phyloP scores from a whole-genome alignment of 2,797 vertebrate species.

The Thamnophis elegans region DNA sequence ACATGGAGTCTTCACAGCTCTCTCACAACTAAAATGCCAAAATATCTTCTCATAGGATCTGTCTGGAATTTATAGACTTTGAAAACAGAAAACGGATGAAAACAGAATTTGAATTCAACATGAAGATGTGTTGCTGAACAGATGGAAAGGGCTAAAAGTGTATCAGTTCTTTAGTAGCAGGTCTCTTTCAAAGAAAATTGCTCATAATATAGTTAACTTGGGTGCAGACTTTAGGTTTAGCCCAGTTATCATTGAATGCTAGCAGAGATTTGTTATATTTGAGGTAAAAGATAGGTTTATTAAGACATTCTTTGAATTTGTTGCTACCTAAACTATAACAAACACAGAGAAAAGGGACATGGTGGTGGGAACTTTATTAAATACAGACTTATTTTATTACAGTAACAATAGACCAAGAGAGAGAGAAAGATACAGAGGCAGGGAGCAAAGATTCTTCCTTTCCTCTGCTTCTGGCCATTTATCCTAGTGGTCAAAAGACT shows the following conservation, averaged over 20 bases:
- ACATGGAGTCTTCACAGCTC: neutral
- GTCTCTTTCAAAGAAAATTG: neutral
- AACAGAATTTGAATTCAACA: neutral
- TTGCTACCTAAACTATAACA: neutral
- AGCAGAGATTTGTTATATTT: neutral
- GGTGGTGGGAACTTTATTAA: neutral
- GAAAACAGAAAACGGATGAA: neutral
- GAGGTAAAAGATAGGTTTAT: neutral
- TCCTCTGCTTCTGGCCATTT: neutral
- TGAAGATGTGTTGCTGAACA: neutral
- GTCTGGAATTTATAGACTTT: neutral
- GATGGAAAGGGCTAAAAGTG: neutral
- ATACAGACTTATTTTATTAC: neutral
- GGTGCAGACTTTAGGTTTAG: neutral
- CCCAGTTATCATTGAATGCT: neutral
- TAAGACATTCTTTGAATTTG: neutral
- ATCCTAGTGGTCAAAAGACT: neutral
- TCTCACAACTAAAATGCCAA: neutral
- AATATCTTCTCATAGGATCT: neutral
- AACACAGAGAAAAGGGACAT: neutral
- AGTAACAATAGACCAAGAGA: neutral
- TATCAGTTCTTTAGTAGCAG: neutral
- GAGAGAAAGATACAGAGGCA: neutral
- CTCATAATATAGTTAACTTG: neutral
- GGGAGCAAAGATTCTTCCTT: neutral